Evolutionary conservation across 2,113 vertebrate species (phyloP), one percentile per base, ranked within the genome.

Genomic region (Tauraco erythrolophus): DNA sequence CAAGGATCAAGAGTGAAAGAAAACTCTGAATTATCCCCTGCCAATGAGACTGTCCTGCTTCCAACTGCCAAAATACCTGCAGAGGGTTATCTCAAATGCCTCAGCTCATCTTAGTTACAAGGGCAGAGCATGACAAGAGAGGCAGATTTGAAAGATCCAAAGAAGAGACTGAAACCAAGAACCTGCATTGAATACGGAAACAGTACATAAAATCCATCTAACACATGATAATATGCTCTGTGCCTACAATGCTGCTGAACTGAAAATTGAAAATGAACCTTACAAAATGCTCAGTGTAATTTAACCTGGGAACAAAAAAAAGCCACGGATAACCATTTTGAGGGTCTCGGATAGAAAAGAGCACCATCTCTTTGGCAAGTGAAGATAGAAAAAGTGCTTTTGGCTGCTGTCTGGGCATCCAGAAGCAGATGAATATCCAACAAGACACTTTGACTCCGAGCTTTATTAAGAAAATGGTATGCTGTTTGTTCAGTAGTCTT

Each of bases 1-100:
- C 71, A 78, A 70, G 51, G 65, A 88, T 62, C 51, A 78, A 53
- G 54, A 82, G 21, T 6, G 30, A 78, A 91, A 71, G 71, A 81
- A 96, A 95, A 95, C 56, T 54, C 61, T 72, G 82, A 96, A 93
- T 91, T 95, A 94, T 64, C 89, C 14, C 89, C 61, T 88, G 84
- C 35, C 81, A 90, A 45, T 65, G 81, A 79, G 82, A 72, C 43
- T 48, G 54, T 21, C 75, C 62, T 88, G 75, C 37, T 74, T 84
- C 18, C 39, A 86, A 10, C 76, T 70, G 68, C 88, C 58, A 81
- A 89, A 83, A 77, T 85, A 74, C n/a, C 62, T 93, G 54, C 53
- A 79, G 54, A 83, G 39, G 53, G 84, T 88, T 90, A 83, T 95
- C 94, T 94, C 80, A 68, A 71, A 84, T 74, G 89, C 71, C 74